Evolutionary conservation across 2,888 invertebrate species (phyloP), one percentile per base, ranked within the genome.

Genomic region (Caradrina kadenii): DNA sequence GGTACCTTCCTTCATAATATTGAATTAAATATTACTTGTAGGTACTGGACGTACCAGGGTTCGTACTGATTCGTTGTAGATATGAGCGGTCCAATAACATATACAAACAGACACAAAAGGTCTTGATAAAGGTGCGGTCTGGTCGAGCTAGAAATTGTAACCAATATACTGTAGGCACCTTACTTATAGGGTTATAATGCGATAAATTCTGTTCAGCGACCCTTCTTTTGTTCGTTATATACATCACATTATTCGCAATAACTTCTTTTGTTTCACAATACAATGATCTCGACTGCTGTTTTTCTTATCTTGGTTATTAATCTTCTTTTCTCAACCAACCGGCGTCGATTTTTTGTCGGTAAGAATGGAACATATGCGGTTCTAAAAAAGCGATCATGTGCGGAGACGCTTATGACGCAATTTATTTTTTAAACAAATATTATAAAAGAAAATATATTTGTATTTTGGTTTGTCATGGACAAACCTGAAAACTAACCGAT

Each of bases 201-300:
- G 45, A 72, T 73, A 67, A 80, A 73, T 63, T 68, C 42, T 65
- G 8, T 54, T 62, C 63, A 69, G 48, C 50, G 48, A 76, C 60
- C 71, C 71, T 73, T 59, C 73, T 68, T 79, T 77, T 86, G 69
- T 81, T 82, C 65, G 54, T 15, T 70, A 69, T 68, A 72, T 84
- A 79, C 63, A 85, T 80, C 85, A n/a, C 72, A 81, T 81, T 87
- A 75, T 81, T 83, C 79, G 77, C 68, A 76, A 79, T 81, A 79
- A 70, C 68, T 80, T 77, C 76, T 80, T 80, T 85, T 79, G 76
- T 81, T 86, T 77, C 62, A 63, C 71, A 81, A 80, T 74, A 84
- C 73, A 80, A 63, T 78, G 70, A 81, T 72, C 68, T 69, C 60
- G 59, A 60, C 22, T 53, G 13, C 52, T 71, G 62, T 76, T 80